Evolutionary conservation across 2,797 vertebrate genomes (phyloP).

Genomic region (Melanogrammus aeglefinus): DNA sequence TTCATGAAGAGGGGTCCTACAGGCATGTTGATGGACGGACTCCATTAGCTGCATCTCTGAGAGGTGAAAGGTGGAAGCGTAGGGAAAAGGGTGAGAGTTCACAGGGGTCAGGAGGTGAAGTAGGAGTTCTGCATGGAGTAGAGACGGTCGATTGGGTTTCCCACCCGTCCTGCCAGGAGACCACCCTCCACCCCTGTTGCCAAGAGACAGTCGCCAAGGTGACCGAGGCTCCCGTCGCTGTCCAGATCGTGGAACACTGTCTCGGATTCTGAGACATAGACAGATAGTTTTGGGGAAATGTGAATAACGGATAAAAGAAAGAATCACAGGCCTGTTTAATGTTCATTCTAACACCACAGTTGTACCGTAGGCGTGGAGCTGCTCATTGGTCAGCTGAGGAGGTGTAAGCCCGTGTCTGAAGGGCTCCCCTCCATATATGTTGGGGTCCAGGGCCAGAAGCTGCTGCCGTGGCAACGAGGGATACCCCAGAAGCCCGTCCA

Average conservation of each 20-base stretch:
- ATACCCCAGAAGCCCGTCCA: constrained; percentile 84
- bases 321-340: background rate
- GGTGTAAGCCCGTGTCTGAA: constrained; percentile 88
- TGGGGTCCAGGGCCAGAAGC: constrained; percentile 82
- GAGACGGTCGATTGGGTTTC: constrained; percentile 89
- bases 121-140: constrained; percentile 96
- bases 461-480: constrained; percentile 82
- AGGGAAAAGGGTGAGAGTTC: constrained; percentile 58
- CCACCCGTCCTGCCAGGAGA: constrained; percentile 79
- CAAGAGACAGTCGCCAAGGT: constrained; percentile 86
- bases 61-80: constrained; percentile 56
- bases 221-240: constrained; percentile 82
- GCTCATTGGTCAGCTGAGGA: constrained; percentile 81
- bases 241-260: constrained; percentile 88
- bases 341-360: background rate
- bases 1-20: constrained; percentile 52
- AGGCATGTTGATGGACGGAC: constrained; percentile 56
- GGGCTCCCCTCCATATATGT: constrained; percentile 80
- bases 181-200: constrained; percentile 74
- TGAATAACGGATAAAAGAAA: no score
- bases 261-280: constrained; percentile 76
- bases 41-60: constrained; percentile 70
- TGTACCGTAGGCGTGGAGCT: constrained; percentile 87
- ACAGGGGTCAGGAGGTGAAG: constrained; percentile 88
- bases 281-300: no score